These are phyloP conservation scores for Cyprinella venusta DNA, from an alignment of 2,797 vertebrate species.

Conservation along the genomic window DNA sequence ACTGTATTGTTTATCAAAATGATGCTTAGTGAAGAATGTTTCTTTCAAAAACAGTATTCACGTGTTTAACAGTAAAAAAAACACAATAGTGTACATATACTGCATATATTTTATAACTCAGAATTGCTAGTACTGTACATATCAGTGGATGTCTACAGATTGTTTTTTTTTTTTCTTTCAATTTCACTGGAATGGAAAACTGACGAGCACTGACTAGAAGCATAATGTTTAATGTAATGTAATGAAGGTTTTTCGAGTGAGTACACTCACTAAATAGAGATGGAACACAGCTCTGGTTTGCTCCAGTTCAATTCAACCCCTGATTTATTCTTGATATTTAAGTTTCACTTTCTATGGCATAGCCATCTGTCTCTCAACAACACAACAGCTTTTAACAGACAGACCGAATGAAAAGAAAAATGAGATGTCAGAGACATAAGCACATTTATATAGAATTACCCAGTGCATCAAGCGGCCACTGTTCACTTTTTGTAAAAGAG, in stretches of 20 bases:
- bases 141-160: background rate
- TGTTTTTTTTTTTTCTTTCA: background rate
- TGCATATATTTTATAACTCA: background rate
- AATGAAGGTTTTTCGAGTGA: background rate
- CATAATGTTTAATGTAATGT: background rate
- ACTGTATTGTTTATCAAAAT: background rate
- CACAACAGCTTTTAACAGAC: background rate
- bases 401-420: constrained; percentile 22
- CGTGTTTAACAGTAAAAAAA: background rate
- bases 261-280: background rate
- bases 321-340: constrained; percentile 10
- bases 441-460: constrained; percentile 8
- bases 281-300: background rate
- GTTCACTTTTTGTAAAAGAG: background rate
- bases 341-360: constrained; percentile 13
- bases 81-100: background rate
- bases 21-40: background rate
- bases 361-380: constrained; percentile 37
- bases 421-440: constrained; percentile 1
- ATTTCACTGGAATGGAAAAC: background rate
- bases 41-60: background rate
- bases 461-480: background rate
- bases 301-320: background rate
- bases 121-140: background rate
- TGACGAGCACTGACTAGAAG: background rate